Conservation (phyloP, 2,888 invertebrate species). For the Aquatica leii region DNA sequence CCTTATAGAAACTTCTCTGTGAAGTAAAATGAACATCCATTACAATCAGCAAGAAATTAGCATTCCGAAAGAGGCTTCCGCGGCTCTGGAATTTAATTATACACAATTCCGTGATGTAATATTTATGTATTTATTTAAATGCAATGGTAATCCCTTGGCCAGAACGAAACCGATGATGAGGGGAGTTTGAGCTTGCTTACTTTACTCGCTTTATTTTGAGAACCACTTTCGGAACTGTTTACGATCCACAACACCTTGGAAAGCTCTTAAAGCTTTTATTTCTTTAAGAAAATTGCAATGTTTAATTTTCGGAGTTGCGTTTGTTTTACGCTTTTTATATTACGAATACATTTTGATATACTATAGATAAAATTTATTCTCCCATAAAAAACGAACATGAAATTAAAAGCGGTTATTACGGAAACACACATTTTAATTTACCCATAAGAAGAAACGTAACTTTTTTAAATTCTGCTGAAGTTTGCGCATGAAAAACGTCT, state of each 20-base stretch:
- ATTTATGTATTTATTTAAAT: constrained; percentile 64
- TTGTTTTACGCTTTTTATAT: constrained; percentile 25
- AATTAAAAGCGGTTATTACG: constrained; percentile 2
- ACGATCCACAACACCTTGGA: constrained; percentile 33
- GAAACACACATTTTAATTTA: not conserved
- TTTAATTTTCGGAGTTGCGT: constrained; percentile 26
- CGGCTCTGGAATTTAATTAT: constrained; percentile 61
- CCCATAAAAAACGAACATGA: constrained; percentile 9
- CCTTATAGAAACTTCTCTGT: constrained; percentile 29
- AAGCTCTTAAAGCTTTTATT: constrained; percentile 33
- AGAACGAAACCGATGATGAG: constrained; percentile 53
- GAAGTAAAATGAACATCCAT: constrained; percentile 56
- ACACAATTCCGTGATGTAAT: constrained; percentile 62
- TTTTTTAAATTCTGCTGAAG: no score
- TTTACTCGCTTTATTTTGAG: constrained; percentile 31
- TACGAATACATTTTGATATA: constrained; percentile 18
- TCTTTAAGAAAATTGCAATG: constrained; percentile 29
- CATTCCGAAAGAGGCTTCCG: constrained; percentile 58
- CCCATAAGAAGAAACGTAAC: not conserved
- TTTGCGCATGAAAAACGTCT: no score
- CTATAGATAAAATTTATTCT: constrained; percentile 11
- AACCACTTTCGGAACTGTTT: constrained; percentile 34
- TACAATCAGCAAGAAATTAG: constrained; percentile 60
- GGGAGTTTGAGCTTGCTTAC: constrained; percentile 32
- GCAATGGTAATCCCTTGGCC: constrained; percentile 61